phyloP scores from a whole-genome alignment of 2,113 vertebrate species.

The Catharus minimus region DNA sequence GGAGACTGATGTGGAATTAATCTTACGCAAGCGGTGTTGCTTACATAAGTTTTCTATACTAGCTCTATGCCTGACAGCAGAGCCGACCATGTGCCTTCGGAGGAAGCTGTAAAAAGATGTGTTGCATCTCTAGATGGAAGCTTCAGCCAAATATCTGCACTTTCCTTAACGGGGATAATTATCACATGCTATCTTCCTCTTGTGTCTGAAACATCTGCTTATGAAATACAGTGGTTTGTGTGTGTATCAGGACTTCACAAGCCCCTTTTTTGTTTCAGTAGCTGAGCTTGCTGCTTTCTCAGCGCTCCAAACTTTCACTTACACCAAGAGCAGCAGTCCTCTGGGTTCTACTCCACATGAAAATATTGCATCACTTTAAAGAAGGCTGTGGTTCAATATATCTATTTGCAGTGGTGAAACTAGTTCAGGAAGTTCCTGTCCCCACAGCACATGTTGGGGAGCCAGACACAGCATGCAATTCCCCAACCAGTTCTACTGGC shows the following conservation, averaged over 20 bases:
- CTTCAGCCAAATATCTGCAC: not conserved
- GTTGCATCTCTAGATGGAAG: not conserved
- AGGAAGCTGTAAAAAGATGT: not conserved
- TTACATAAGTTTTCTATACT: not conserved
- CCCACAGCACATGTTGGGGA: not conserved
- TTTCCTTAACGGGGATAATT: not conserved
- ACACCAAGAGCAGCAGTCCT: not conserved
- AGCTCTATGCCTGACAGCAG: not conserved
- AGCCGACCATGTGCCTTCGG: not conserved
- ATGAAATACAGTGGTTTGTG: not conserved
- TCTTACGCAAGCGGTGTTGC: rapidly evolving
- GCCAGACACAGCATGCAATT: not conserved
- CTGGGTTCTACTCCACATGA: not conserved
- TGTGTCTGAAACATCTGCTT: not conserved
- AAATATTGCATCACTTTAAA: not conserved
- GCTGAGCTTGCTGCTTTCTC: not conserved
- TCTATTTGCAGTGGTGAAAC: not conserved
- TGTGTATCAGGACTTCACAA: not conserved
- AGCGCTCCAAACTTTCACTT: not conserved
- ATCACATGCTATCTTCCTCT: not conserved
- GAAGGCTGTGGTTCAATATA: not conserved
- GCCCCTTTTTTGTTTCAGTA: not conserved
- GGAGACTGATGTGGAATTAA: not conserved
- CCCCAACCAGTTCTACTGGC: not conserved
- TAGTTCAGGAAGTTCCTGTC: not conserved